Evolutionary conservation across 2,888 invertebrate species (phyloP).

Genomic region (Cryptops parisi): DNA sequence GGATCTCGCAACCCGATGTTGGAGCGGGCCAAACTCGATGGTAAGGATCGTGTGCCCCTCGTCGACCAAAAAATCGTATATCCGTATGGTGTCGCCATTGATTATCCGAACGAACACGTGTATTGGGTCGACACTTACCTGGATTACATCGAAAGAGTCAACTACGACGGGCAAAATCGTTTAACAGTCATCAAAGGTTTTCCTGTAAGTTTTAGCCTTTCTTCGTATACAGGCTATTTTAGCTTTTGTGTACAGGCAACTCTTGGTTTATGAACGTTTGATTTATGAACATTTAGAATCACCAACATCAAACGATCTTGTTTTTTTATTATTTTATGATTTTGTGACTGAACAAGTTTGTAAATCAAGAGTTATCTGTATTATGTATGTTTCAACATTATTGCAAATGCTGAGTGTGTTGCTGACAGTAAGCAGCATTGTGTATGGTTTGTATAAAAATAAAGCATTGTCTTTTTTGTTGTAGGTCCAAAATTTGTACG

Average conservation of each 20-base stretch:
- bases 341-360: background rate
- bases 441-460: no score
- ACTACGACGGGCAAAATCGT: constrained; percentile 56
- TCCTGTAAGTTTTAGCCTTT: constrained; percentile 31
- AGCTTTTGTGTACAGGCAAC: no score
- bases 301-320: background rate
- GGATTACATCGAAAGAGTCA: constrained; percentile 59
- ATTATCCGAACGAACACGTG: constrained; percentile 51
- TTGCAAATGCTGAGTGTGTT: no score
- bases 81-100: constrained; percentile 56
- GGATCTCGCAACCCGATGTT: constrained; percentile 47
- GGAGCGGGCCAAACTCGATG: constrained; percentile 49
- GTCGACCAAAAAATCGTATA: constrained; percentile 57
- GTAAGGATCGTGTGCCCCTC: constrained; percentile 43
- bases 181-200: constrained; percentile 43
- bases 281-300: no score
- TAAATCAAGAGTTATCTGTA: no score
- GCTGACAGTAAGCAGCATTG: no score
- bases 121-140: constrained; percentile 72
- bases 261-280: no score
- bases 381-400: no score
- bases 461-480: no score
- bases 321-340: constrained; percentile 1
- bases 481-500: constrained; percentile 50
- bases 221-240: background rate